Conservation (phyloP, 1,140 invertebrate genomes). For the Ylistrum balloti region DNA sequence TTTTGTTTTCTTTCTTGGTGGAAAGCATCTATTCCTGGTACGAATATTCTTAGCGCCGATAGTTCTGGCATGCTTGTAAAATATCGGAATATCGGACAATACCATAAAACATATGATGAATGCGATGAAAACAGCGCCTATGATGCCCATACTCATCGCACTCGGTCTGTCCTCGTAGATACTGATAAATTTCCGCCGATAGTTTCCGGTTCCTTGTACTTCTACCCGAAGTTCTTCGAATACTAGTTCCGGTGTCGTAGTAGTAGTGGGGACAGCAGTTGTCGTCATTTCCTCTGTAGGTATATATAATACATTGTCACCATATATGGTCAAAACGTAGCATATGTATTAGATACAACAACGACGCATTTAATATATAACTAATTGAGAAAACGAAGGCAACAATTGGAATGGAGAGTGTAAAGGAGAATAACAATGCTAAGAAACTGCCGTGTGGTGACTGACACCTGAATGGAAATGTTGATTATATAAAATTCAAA, state of each 20-base stretch:
- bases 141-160: background rate
- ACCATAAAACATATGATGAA: background rate
- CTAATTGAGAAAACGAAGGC: too few species aligned
- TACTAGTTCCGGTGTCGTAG: background rate
- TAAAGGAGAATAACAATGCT: too few species aligned
- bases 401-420: too few species aligned
- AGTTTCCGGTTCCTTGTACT: background rate
- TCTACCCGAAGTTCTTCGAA: background rate
- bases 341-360: too few species aligned
- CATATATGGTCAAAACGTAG: too few species aligned
- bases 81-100: background rate
- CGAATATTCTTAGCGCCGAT: background rate
- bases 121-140: background rate
- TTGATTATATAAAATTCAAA: too few species aligned
- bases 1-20: constrained; percentile 6
- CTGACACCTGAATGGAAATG: too few species aligned
- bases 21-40: constrained; percentile 2
- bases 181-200: background rate
- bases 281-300: background rate
- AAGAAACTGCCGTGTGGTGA: too few species aligned
- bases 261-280: background rate
- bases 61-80: background rate
- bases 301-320: too few species aligned
- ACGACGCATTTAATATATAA: too few species aligned
- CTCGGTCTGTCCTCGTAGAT: constrained; percentile 7